phyloP scores from a whole-genome alignment of 1,140 invertebrate species.

The Brachionus paranguensis region DNA sequence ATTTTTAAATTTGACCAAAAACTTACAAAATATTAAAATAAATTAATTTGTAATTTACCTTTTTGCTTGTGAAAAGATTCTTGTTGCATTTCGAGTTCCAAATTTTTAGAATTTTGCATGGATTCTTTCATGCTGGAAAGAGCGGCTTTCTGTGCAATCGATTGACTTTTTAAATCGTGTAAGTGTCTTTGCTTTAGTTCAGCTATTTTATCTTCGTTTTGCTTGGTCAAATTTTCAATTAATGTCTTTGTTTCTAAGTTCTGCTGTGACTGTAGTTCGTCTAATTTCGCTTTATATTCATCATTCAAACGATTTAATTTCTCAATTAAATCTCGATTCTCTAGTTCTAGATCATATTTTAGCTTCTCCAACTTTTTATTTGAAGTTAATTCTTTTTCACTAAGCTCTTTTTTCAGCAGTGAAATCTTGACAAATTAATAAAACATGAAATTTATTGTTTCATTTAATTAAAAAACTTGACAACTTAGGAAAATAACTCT shows the following conservation, averaged over 20 bases:
- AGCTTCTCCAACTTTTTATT: conserved; percentile 18
- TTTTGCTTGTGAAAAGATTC: conserved; percentile 43
- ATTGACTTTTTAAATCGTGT: conserved; percentile 48
- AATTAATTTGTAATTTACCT: conserved; percentile 41
- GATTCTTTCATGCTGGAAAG: conserved; percentile 42
- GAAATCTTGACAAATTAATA: conserved; percentile 31
- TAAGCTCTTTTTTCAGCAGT: conserved; percentile 29
- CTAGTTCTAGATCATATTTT: conserved; percentile 15
- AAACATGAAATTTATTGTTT: not conserved
- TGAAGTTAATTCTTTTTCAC: conserved; percentile 12
- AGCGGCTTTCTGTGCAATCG: conserved; percentile 48
- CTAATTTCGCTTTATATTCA: conserved; percentile 17
- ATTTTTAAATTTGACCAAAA: too few species aligned
- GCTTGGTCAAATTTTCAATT: not conserved
- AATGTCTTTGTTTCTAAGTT: conserved; percentile 2
- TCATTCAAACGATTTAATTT: conserved; percentile 22
- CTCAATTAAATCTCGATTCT: conserved; percentile 30
- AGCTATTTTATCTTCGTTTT: conserved; percentile 41
- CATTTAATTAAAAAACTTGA: not conserved
- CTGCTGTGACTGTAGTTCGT: conserved; percentile 17
- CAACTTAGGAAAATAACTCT: not conserved
- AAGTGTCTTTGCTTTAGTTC: conserved; percentile 45
- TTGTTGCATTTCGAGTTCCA: conserved; percentile 42
- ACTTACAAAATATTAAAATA: not conserved
- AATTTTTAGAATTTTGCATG: conserved; percentile 40